Conservation (phyloP, 35 echinoderm and acorn worm species). For the Lytechinus variegatus region DNA sequence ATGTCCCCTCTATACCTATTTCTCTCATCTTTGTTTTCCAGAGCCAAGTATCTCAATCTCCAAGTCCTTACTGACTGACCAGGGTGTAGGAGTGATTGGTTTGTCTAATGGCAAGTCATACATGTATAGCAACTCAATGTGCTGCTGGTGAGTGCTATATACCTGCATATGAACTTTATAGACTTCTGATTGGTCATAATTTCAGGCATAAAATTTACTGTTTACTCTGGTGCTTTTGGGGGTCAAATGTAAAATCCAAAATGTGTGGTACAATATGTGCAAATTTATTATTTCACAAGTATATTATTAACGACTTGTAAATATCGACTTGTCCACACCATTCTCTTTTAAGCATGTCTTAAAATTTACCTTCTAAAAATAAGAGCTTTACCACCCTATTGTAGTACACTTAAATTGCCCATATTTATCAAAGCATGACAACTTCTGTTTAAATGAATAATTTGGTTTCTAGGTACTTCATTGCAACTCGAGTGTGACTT, state of each 20-base stretch:
- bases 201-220: background rate
- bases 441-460: too few species aligned
- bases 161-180: too few species aligned
- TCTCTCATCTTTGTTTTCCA: background rate
- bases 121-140: slow-evolving; percentile 82
- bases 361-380: background rate
- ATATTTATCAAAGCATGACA: too few species aligned
- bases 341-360: background rate
- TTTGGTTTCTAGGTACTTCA: too few species aligned
- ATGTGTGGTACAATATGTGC: too few species aligned
- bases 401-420: too few species aligned
- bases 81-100: slow-evolving; percentile 71
- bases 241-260: too few species aligned
- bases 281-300: background rate
- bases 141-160: slow-evolving; percentile 82
- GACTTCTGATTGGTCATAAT: too few species aligned
- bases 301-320: background rate
- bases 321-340: background rate
- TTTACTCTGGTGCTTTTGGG: too few species aligned
- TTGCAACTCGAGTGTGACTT: background rate
- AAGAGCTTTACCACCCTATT: background rate
- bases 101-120: slow-evolving; percentile 89
- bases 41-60: slow-evolving; percentile 55
- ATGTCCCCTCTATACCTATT: background rate
- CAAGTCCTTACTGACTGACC: slow-evolving; percentile 71